These are phyloP conservation scores for Crypturellus tataupa DNA, from an alignment of 2,797 vertebrate species.

Conservation along the genomic window DNA sequence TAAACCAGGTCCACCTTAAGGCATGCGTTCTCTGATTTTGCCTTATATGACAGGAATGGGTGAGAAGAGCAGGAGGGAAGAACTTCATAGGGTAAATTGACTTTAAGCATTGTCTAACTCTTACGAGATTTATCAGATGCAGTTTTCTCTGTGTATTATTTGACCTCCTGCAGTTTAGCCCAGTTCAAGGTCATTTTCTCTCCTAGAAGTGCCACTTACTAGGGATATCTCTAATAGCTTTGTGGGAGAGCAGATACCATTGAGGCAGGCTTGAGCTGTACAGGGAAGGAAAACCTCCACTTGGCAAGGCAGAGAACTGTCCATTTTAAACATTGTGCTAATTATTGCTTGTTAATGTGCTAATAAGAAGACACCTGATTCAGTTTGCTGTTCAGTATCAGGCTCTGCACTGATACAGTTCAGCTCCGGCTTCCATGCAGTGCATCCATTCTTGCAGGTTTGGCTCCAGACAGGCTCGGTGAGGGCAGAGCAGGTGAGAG, in stretches of 20 bases:
- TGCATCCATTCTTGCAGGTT: not conserved
- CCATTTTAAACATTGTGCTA: not conserved
- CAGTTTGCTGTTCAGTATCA: not conserved
- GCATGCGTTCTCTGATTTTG: accelerated
- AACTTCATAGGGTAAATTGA: not conserved
- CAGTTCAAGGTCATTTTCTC: not conserved
- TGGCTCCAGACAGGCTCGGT: not conserved
- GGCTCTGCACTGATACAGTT: not conserved
- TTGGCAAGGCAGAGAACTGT: not conserved
- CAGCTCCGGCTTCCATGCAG: not conserved
- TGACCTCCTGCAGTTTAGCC: not conserved
- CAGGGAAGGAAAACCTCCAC: not conserved
- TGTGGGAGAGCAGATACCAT: not conserved
- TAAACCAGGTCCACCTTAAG: not conserved
- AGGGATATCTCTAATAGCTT: not conserved
- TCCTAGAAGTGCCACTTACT: accelerated
- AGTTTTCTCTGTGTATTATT: not conserved
- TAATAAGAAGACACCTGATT: not conserved
- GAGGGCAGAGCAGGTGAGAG: not conserved
- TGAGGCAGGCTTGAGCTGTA: not conserved
- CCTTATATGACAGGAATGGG: not conserved
- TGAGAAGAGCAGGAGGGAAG: not conserved
- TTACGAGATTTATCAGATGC: not conserved
- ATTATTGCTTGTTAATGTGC: not conserved
- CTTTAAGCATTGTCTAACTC: not conserved